Percentiles rank a stretch among this genome's conserved stretches.
These are phyloP conservation scores for Actinernus sp. DNA, from an alignment of 92 coral and sea anemone species.

Conservation along the genomic window DNA sequence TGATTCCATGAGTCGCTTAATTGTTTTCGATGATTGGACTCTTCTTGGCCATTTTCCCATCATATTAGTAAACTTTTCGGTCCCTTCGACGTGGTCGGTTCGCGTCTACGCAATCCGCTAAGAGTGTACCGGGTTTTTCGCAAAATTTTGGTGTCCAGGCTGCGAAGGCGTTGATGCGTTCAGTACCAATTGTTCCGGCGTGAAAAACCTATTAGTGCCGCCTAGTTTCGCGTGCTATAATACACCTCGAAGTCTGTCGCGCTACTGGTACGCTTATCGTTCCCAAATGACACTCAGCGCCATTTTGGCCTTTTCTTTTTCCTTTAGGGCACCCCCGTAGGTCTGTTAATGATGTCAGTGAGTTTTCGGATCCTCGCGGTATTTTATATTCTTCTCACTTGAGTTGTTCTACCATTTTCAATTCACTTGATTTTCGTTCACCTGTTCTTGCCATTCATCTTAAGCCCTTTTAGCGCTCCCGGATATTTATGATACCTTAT, in stretches of 20 bases:
- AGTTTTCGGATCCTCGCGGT: slow-evolving; percentile 3
- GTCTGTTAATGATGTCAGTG: too few species aligned
- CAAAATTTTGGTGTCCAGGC: slow-evolving; percentile 23
- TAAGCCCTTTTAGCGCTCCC: too few species aligned
- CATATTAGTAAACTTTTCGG: slow-evolving; percentile 8
- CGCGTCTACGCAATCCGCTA: slow-evolving; percentile 11
- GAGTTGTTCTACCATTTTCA: not conserved
- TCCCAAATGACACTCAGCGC: slow-evolving; percentile 28
- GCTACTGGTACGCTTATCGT: slow-evolving; percentile 3
- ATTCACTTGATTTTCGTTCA: not conserved
- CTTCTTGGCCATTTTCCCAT: not conserved
- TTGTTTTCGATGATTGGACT: slow-evolving; percentile 37
- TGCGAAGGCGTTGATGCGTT: slow-evolving; percentile 15
- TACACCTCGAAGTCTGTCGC: not conserved
- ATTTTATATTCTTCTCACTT: not conserved
- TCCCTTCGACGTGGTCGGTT: slow-evolving; percentile 18
- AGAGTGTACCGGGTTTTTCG: slow-evolving; percentile 8
- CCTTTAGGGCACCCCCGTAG: too few species aligned
- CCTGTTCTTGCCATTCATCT: not conserved
- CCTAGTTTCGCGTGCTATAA: slow-evolving; percentile 12
- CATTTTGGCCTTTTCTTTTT: slow-evolving; percentile 19
- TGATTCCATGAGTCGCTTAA: slow-evolving; percentile 24
- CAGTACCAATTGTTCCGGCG: slow-evolving; percentile 9
- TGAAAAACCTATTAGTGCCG: slow-evolving; percentile 15
- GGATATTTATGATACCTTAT: too few species aligned